These are phyloP conservation scores for Cladorhizidae sp. DNA, from an alignment of 37 sponge, comb jelly and placozoan genomes.

Conservation along the genomic window DNA sequence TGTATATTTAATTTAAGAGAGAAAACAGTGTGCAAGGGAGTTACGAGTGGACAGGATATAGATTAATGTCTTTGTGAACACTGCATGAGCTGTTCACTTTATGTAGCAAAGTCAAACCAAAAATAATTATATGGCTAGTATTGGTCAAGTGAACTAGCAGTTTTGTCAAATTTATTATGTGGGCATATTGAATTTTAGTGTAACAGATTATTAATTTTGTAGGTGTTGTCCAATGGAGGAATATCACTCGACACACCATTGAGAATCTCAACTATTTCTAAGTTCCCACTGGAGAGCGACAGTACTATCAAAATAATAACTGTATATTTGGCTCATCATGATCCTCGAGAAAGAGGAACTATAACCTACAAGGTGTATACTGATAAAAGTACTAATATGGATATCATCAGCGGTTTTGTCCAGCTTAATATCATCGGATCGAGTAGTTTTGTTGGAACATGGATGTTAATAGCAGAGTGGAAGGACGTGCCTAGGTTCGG, in stretches of 20 bases:
- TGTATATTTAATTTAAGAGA: too few species aligned
- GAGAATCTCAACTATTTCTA: not conserved
- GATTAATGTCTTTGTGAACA: too few species aligned
- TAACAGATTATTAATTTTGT: not conserved
- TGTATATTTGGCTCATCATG: constrained; percentile 75
- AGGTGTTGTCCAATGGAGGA: constrained; percentile 63
- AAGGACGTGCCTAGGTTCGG: constrained; percentile 46
- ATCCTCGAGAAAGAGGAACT: constrained; percentile 36
- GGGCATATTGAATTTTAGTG: not conserved
- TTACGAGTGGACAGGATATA: too few species aligned
- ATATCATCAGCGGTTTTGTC: constrained; percentile 32
- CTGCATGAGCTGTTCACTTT: too few species aligned
- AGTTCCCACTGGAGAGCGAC: constrained; percentile 15
- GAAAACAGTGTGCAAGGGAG: too few species aligned
- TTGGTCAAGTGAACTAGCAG: too few species aligned
- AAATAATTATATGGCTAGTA: too few species aligned
- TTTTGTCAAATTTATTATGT: too few species aligned
- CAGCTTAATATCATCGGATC: not conserved
- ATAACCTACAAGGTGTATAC: constrained; percentile 47
- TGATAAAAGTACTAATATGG: not conserved
- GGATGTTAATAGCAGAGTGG: constrained; percentile 67
- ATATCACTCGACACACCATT: constrained; percentile 33
- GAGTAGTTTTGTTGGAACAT: constrained; percentile 37
- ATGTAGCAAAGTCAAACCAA: too few species aligned
- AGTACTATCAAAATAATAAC: constrained; percentile 46